Evolutionary conservation across 2,888 invertebrate species (phyloP), one percentile per base, ranked within the genome.

Genomic region (Nomada ferruginata): DNA sequence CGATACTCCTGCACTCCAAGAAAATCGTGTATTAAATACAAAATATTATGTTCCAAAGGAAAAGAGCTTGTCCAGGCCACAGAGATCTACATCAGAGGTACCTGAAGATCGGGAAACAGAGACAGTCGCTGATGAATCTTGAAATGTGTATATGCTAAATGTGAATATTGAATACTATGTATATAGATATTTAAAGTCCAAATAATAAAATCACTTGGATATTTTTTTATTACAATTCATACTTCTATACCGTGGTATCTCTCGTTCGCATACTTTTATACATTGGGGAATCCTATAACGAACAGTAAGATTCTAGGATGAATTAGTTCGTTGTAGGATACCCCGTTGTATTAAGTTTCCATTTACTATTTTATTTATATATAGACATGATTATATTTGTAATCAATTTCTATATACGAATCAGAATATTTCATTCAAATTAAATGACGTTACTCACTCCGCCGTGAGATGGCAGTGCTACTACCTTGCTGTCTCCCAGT

Each of bases 1-100:
- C 52, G 91, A 93, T 72, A 78, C 93, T 42, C 89, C 93, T 36
- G 87, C 87, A 18, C 23, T 89, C 1, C 88, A 90, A 59, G 92
- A 92, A 57, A 70, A 73, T 2, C 84, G 91, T 5, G 68, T 90
- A 2, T 29, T 85, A 1, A 50, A 76, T 13, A 10, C 55, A 15
- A 59, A 72, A 18, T 55, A 29, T 18, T 69, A 55, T 1, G 7
- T 73, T 11, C 50, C 78, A 1, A 44, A 26, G 5, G 65, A 70
- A 3, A 87, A 61, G 26, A 87, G 85, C 61, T 80, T 88, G 10
- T 88, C 85, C 7, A 74, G 36, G 9, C 73, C 44, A 23, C 73
- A 11, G 18, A 20, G 44, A 15, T 47, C 57, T n/a, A 13, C 15
- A 2, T 5, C 50, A 1, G 75, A 66, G 10, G 20, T 29, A 4